Evolutionary conservation across 2,113 vertebrate genomes (phyloP).

Genomic region (Desmodus rotundus): DNA sequence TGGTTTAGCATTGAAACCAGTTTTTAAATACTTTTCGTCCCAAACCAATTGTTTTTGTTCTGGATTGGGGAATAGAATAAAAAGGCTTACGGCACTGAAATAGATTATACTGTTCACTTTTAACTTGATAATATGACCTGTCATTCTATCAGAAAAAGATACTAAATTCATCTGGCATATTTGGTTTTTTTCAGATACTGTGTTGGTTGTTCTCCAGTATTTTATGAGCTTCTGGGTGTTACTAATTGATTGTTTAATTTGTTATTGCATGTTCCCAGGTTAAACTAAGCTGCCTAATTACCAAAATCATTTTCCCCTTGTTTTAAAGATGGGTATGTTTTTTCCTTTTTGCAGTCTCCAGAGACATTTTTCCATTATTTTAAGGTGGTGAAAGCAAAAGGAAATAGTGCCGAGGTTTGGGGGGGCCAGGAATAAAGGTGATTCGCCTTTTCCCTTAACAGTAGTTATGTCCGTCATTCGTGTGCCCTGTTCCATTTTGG

Average conservation of each 20-base stretch:
- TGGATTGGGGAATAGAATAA: background rate
- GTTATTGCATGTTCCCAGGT: background rate
- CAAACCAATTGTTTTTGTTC: background rate
- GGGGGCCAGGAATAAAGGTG: background rate
- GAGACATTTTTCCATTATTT: background rate
- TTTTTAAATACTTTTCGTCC: background rate
- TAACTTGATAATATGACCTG: background rate
- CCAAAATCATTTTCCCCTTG: constrained; percentile 21
- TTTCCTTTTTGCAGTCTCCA: constrained; percentile 18
- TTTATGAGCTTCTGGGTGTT: constrained; percentile 2
- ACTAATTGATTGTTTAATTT: constrained; percentile 48
- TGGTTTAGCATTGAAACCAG: background rate
- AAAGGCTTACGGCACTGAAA: background rate
- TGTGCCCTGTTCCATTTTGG: background rate
- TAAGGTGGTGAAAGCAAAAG: background rate
- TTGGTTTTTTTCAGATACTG: background rate
- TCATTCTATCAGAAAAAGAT: background rate
- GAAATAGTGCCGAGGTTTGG: background rate
- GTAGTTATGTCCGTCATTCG: background rate
- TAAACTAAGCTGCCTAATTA: constrained; percentile 53
- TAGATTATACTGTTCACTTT: background rate
- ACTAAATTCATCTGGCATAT: background rate
- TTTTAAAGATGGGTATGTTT: background rate
- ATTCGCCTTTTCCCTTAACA: background rate
- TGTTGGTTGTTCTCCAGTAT: background rate